A percentile compares a stretch with the other conserved stretches of the same genome.
Evolutionary conservation across 53 echinoderm and acorn worm species (phyloP).

Genomic region (Echinometra lucunter): DNA sequence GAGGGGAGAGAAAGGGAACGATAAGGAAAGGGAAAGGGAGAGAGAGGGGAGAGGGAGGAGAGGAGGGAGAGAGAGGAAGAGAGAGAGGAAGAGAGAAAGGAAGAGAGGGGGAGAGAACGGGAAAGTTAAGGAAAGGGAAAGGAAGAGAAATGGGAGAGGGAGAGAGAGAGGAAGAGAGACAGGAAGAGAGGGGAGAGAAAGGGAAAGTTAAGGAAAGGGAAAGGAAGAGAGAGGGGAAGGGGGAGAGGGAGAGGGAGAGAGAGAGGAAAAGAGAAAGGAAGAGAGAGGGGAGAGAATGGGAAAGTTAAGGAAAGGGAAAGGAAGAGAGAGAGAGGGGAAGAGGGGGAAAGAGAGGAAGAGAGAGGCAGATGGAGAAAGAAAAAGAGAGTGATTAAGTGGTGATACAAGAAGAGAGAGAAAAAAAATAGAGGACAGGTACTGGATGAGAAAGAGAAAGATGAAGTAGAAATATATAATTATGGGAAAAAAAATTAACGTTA

Average conservation of each 20-base stretch:
- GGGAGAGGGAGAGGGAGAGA: too few species aligned
- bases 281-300: background rate
- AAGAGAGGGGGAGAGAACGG: too few species aligned
- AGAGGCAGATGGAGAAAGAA: too few species aligned
- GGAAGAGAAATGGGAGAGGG: background rate
- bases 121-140: background rate
- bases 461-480: background rate
- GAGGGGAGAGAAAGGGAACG: too few species aligned
- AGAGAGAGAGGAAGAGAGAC: too few species aligned
- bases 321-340: too few species aligned
- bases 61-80: background rate
- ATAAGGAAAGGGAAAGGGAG: too few species aligned
- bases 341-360: too few species aligned
- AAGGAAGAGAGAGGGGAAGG: background rate
- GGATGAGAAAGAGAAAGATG: background rate
- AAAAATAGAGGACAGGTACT: background rate
- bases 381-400: too few species aligned
- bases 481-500: background rate
- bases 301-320: background rate
- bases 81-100: too few species aligned
- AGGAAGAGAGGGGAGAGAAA: background rate
- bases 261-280: too few species aligned
- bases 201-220: background rate
- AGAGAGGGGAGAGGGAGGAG: too few species aligned
- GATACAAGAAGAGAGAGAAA: background rate